These are phyloP conservation scores for Triplophysa yarkandensis DNA, from an alignment of 2,797 vertebrate genomes.

Conservation along the genomic window DNA sequence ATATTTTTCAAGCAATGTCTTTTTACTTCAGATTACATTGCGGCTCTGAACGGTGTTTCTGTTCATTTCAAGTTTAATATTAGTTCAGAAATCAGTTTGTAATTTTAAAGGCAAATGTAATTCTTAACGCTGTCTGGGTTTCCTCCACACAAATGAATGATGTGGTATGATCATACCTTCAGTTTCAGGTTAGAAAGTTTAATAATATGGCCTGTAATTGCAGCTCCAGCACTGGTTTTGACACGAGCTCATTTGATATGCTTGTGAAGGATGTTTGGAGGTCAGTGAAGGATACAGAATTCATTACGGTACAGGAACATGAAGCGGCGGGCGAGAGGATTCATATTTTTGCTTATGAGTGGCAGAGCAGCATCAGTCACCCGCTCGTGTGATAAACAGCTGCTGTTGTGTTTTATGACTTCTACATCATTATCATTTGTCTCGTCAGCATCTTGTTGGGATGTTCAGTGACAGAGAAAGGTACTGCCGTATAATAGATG, in stretches of 20 bases:
- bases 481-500: not conserved
- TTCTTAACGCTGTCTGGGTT: not conserved
- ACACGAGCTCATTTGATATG: not conserved
- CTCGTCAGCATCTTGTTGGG: constrained; percentile 73
- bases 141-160: not conserved
- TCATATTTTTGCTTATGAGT: constrained; percentile 27
- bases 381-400: constrained; percentile 71
- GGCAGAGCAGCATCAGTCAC: constrained; percentile 67
- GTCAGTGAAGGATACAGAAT: constrained; percentile 42
- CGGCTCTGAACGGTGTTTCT: too few species aligned
- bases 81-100: too few species aligned
- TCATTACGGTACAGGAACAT: constrained; percentile 20
- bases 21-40: too few species aligned
- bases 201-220: not conserved
- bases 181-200: not conserved
- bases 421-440: constrained; percentile 78
- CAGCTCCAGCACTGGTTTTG: not conserved
- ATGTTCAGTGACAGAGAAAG: constrained; percentile 62
- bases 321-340: constrained; percentile 1
- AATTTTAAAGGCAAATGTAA: not conserved
- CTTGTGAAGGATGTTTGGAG: constrained; percentile 15
- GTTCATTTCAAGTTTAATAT: too few species aligned
- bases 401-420: constrained; percentile 66
- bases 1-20: too few species aligned
- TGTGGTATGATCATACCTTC: not conserved